Base-by-base conservation (phyloP, 2,888 invertebrate genomes). In the Dicycla oo region DNA sequence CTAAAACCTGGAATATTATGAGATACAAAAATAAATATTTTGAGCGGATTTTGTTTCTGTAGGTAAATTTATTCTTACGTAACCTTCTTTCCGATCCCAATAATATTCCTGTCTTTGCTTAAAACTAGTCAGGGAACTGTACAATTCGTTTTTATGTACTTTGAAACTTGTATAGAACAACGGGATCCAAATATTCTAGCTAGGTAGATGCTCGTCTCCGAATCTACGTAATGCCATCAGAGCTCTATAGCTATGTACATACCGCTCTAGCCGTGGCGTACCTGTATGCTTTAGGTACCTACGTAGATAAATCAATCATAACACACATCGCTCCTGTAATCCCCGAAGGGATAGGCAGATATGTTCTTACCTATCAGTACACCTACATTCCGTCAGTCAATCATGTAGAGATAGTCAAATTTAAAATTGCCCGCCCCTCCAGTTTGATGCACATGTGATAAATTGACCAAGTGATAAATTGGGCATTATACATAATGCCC, bases 1-100 rank as follows among this genome's bases (percentile, higher is more conserved):
- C 94, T 74, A 97, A 96, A 3, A 97, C 97, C 96, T 97, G 88
- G n/a, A 92, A 90, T 40, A 23, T 75, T 38, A 49, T 45, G 13
- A 54, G 8, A 34, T 5, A 43, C 51, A 67, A 56, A 0, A 70
- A 6, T 49, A 3, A 69, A 63, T 57, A 23, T 30, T 47, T 72
- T 56, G 18, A 26, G 1, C 5, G n/a, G 34, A 51, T 51, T 71
- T 18, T n/a, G n/a, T 64, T 47, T 47, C n/a, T 40, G 1, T 23
- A n/a, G 20, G 5, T 23, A 26, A 49, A 20, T 54, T 77, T 34
- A 38, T 20, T 20, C 26, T 49, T 69, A 26, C 26, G 26, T 45
- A 56, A 30, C 20, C 23, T 30, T 45, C 43, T 45, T 62, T 8
- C 23, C 20, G 15, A 26, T 47, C 2, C 11, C 20, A 34, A 40